Base-by-base conservation (phyloP, 2,113 vertebrate species). In the Cyprinodon variegatus region DNA sequence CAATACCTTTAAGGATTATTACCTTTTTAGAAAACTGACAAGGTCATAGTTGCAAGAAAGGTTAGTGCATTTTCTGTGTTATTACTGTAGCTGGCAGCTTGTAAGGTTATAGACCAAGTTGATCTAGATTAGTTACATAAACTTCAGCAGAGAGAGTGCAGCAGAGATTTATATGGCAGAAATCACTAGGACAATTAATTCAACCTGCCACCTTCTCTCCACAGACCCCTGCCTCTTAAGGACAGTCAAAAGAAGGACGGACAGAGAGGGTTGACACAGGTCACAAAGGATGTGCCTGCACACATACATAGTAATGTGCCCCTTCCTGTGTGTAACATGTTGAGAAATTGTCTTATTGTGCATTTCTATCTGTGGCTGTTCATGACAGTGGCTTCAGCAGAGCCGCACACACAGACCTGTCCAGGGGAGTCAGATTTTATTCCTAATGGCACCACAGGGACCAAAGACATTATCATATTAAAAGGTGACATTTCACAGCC, bases 401-500 rank as follows among this genome's bases (percentile, higher is more conserved):
- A 40, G 62, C 40, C 59, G 50, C 38, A 45, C 29, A 62, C 68
- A 62, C 81, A 70, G 83, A 88, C 85, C 90, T 90, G 86, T 83
- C 80, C 82, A 76, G 70, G 68, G 78, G 63, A 90, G 77, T 79
- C 85, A 83, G 62, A 78, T 65, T 84, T 83, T 82, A 50, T 57
- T 59, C 81, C 86, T 89, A 91, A 93, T 89, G 85, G 88, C 86
- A 85, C 86, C 80, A 40, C 48, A 29, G 90, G 92, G 91, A 90
- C 81, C 75, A 38, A 6, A 50, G 20, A 82, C 76, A 92, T 94
- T 92, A 91, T 81, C 90, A 93, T 93, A 90, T 88, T 89, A 89
- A 92, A 94, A 94, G 90, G 90, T 91, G 91, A 91, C 86, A 92
- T 91, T 90, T 89, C 61, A 69, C 66, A 89, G 78, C 68, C 29